Conservation (phyloP, 2,888 invertebrate species). For the Macaria notata region DNA sequence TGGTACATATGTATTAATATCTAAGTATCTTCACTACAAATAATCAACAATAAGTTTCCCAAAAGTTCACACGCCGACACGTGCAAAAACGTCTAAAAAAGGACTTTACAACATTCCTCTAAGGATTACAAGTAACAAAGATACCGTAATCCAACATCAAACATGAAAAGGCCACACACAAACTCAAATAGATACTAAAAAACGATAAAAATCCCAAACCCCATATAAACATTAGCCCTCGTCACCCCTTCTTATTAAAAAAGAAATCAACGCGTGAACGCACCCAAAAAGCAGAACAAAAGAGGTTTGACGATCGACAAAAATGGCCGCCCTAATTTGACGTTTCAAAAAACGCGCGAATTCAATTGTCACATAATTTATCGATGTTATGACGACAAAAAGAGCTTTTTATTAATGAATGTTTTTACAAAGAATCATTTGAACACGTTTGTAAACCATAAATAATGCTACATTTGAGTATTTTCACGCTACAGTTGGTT, state of each 20-base stretch:
- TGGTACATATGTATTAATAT: too few species aligned
- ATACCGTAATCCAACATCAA: slow-evolving; percentile 44
- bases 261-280: slow-evolving; percentile 59
- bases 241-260: slow-evolving; percentile 62
- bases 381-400: slow-evolving; percentile 70
- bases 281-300: slow-evolving; percentile 60
- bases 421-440: slow-evolving; percentile 55
- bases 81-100: slow-evolving; percentile 36
- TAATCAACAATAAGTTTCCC: background rate
- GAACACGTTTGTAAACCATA: slow-evolving; percentile 56
- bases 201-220: slow-evolving; percentile 36
- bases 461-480: slow-evolving; percentile 56
- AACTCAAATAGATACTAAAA: slow-evolving; percentile 40
- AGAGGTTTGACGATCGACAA: slow-evolving; percentile 58
- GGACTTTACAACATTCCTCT: slow-evolving; percentile 41
- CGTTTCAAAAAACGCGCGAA: slow-evolving; percentile 73
- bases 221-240: slow-evolving; percentile 36
- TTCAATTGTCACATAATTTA: slow-evolving; percentile 77
- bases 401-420: slow-evolving; percentile 69
- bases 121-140: slow-evolving; percentile 46
- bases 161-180: slow-evolving; percentile 56
- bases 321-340: slow-evolving; percentile 77
- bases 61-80: slow-evolving; percentile 46
- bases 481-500: slow-evolving; percentile 66
- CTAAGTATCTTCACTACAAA: background rate